Evolutionary conservation across 2,888 invertebrate genomes (phyloP).

Genomic region (Cheilosia pagana): DNA sequence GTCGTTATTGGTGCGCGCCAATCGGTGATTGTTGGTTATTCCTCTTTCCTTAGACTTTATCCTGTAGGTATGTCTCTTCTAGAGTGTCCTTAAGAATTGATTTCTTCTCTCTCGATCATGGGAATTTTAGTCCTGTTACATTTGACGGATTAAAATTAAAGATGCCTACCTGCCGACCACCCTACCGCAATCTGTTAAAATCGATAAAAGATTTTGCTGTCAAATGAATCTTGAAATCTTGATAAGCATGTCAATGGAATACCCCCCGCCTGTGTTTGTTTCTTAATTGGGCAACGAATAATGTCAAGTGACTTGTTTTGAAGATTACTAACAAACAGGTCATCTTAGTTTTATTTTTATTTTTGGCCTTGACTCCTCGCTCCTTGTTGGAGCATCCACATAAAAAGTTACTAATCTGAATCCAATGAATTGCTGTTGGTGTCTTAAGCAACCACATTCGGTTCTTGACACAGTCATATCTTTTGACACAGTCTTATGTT

Average conservation of each 20-base stretch:
- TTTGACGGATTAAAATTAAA: conserved; percentile 44
- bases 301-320: conserved; percentile 67
- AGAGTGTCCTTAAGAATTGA: conserved; percentile 53
- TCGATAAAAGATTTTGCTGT: conserved; percentile 18
- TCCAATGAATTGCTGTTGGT: too few relatives aligned
- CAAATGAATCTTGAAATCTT: conserved; percentile 35
- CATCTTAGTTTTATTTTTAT: too few relatives aligned
- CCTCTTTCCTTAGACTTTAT: conserved; percentile 51
- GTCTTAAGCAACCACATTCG: too few relatives aligned
- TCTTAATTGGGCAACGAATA: conserved; percentile 50
- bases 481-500: too few relatives aligned
- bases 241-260: conserved; percentile 19
- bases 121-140: conserved; percentile 9
- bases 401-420: too few relatives aligned
- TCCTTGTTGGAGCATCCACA: too few relatives aligned
- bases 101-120: conserved; percentile 26
- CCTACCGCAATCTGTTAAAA: conserved; percentile 32
- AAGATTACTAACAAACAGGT: conserved; percentile 35
- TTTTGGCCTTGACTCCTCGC: too few relatives aligned
- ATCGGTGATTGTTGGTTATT: conserved; percentile 69
- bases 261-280: conserved; percentile 46
- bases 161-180: not conserved
- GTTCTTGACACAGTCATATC: too few relatives aligned
- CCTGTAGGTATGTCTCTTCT: conserved; percentile 48
- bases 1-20: conserved; percentile 70